Evolutionary conservation across 1,140 invertebrate species (phyloP).

Genomic region (Drosophila parvula): DNA sequence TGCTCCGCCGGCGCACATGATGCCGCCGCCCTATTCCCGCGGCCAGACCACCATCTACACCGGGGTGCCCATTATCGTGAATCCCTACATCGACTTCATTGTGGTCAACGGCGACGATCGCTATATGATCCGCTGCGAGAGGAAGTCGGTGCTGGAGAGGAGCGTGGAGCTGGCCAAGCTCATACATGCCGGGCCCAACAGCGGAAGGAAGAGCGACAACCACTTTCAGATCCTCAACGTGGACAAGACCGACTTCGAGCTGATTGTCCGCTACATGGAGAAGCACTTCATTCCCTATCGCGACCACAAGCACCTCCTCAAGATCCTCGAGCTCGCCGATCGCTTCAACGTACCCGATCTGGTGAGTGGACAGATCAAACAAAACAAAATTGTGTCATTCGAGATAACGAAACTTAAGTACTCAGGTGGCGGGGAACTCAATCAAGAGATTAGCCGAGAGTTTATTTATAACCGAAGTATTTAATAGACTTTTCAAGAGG

Average conservation of each 20-base stretch:
- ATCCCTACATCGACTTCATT: slow-evolving; percentile 83
- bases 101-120: slow-evolving; percentile 82
- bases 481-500: too few relatives aligned
- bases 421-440: too few relatives aligned
- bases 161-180: slow-evolving; percentile 81
- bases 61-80: slow-evolving; percentile 75
- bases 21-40: slow-evolving; percentile 52
- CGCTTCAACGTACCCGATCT: slow-evolving; percentile 82
- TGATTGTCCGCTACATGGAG: slow-evolving; percentile 81
- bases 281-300: slow-evolving; percentile 80
- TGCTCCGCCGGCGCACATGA: slow-evolving; percentile 70
- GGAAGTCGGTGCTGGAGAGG: slow-evolving; percentile 76
- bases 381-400: background rate
- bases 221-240: slow-evolving; percentile 82
- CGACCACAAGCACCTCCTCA: slow-evolving; percentile 81
- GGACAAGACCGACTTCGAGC: slow-evolving; percentile 79
- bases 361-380: slow-evolving; percentile 54
- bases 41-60: slow-evolving; percentile 79
- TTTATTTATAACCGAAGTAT: too few relatives aligned
- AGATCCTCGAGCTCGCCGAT: slow-evolving; percentile 78
- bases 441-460: too few relatives aligned
- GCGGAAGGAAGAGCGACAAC: slow-evolving; percentile 80
- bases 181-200: slow-evolving; percentile 81
- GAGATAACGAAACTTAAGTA: background rate
- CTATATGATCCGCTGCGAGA: slow-evolving; percentile 80